Evolutionary conservation across 2,797 vertebrate genomes (phyloP), one percentile per base, ranked within the genome.

Genomic region (Alca torda): DNA sequence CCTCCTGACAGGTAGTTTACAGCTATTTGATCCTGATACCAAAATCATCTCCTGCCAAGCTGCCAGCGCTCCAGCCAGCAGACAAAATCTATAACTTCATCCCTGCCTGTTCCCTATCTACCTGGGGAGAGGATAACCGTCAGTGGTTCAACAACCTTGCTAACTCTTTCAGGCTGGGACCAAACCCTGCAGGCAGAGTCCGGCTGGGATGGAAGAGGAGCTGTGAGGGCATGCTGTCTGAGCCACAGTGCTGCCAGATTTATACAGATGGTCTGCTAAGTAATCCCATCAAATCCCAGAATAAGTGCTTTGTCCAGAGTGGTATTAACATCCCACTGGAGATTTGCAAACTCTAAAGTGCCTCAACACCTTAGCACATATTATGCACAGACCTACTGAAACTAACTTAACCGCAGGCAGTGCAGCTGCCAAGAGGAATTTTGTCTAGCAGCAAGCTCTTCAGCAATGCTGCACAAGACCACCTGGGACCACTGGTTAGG

Each of bases 1-100:
- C 43, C 76, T 85, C 76, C 75, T 79, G 90, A 89, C 84, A 93
- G 76, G 90, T 31, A 88, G 53, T 89, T 90, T 86, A 78, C 79
- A 83, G 87, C 72, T 84, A 78, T 86, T 85, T 81, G 87, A 88
- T 95, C 83, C 73, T 48, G 57, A 79, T 37, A 69, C 69, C 0
- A 0, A 83, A 80, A 85, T 81, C 26, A 6, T 53, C 72, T 74
- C 41, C 81, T 90, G 72, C 64, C 86, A 90, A 89, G 60, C 72
- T 91, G 89, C 64, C 81, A 91, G 54, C 0, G 4, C 41, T 84
- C 41, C 7, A 57, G 80, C 63, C 63, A 93, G 92, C 50, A 78
- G 89, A 80, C 17, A 75, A 93, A 92, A 94, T 70, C 75, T 69
- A 69, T 63, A 83, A 59, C 72, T 73, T 51, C 57, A 83, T 28